Percentiles rank a stretch among this genome's conserved stretches.
phyloP scores from a whole-genome alignment of 2,113 vertebrate species.

The Triplophysa tibetana region DNA sequence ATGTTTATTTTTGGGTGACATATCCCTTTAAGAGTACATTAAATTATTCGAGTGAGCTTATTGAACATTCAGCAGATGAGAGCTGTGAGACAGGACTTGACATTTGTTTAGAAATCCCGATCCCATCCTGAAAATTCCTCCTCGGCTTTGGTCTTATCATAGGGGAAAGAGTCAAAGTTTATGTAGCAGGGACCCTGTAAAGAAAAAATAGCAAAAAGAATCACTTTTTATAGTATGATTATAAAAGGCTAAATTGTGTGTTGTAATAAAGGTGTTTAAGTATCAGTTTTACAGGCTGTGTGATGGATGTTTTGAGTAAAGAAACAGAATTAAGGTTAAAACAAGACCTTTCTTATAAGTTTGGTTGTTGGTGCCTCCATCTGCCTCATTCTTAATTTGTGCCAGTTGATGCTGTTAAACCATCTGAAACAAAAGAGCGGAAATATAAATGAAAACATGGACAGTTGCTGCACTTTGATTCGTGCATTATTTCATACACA shows the following conservation, averaged over 20 bases:
- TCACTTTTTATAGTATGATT: too few species aligned
- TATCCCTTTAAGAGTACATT: too few species aligned
- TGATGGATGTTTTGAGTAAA: neutral
- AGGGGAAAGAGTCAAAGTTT: constrained; percentile 78
- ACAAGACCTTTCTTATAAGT: constrained; percentile 74
- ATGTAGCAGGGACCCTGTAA: constrained; percentile 74
- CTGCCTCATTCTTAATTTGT: constrained; percentile 74
- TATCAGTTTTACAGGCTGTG: neutral
- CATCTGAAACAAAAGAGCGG: constrained; percentile 63
- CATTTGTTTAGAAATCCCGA: constrained; percentile 69
- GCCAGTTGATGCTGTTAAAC: constrained; percentile 79
- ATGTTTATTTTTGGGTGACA: too few species aligned
- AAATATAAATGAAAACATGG: neutral
- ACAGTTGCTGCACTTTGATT: too few species aligned
- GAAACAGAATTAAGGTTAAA: too few species aligned
- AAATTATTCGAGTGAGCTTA: too few species aligned
- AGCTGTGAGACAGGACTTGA: neutral
- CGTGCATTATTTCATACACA: too few species aligned
- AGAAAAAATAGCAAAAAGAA: neutral
- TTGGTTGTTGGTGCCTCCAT: constrained; percentile 73
- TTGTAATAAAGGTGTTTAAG: too few species aligned
- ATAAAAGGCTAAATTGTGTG: too few species aligned
- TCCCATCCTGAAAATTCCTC: constrained; percentile 81
- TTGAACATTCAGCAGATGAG: neutral
- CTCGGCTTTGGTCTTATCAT: constrained; percentile 65